Evolutionary conservation across 2,797 vertebrate genomes (phyloP), one percentile per base, ranked within the genome.

Genomic region (Bufotes viridis): DNA sequence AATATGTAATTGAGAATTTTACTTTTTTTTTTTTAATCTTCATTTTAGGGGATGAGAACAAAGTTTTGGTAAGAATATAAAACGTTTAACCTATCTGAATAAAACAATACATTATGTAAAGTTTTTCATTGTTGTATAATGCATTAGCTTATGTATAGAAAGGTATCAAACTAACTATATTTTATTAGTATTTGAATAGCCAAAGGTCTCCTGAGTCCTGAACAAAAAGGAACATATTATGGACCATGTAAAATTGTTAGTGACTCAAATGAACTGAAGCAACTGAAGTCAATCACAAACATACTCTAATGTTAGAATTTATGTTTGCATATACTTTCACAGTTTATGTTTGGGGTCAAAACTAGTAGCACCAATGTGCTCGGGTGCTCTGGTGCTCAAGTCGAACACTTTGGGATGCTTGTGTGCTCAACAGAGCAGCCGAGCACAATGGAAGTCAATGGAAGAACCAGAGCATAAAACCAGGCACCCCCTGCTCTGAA

Each of bases 1-100:
- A 24, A 2, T 67, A 12, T 86, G 65, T 86, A 29, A 90, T 87
- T 69, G 6, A 89, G 81, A 92, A 20, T 91, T 17, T 70, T 24
- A 4, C 8, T 84, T 90, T 90, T 89, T 49, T n/a, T 26, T 85
- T 85, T 75, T 65, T 13, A n/a, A 70, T 20, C 9, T 91, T 90
- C 90, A 49, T 65, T 91, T 91, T 29, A 87, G 85, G 90, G 92
- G 90, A 91, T 89, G 20, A 70, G 55, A 90, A 7, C 7, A 90
- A 74, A 3, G 86, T 93, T 90, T 90, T 2, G 17, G 22, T 70
- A 51, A 75, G 22, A 49, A 61, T 20, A 61, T 22, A 13, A 79
- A 34, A 55, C 17, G 24, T 80, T 29, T 58, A 29, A 17, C n/a
- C 34, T 42, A 63, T 61, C 7, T 7, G 63, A 81, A 63, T 81